Evolutionary conservation across 1,140 invertebrate species (phyloP).

Genomic region (Aplysia californica): DNA sequence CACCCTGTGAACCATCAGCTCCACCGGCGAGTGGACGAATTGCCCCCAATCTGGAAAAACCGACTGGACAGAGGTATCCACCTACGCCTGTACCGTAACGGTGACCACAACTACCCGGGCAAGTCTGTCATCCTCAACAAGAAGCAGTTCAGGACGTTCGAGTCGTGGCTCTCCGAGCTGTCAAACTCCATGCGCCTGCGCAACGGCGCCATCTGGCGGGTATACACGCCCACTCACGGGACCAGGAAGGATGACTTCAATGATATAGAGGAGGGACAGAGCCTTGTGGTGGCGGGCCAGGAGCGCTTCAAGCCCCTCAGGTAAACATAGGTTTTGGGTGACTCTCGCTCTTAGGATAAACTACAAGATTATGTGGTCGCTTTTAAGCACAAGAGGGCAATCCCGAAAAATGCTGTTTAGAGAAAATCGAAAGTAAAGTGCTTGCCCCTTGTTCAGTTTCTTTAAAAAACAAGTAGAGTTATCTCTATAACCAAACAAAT

Average conservation of each 20-base stretch:
- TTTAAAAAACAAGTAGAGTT: too few species aligned
- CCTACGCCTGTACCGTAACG: conserved; percentile 43
- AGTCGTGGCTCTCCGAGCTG: conserved; percentile 42
- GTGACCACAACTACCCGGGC: conserved; percentile 37
- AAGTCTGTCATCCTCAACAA: conserved; percentile 39
- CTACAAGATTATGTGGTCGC: too few species aligned
- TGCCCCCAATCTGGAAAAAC: conserved; percentile 36
- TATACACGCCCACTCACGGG: conserved; percentile 41
- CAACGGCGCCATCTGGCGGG: conserved; percentile 39
- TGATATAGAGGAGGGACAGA: conserved; percentile 40
- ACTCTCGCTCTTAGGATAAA: too few species aligned
- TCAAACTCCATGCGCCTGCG: conserved; percentile 36
- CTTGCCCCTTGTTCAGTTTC: too few species aligned
- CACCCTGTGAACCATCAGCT: too few species aligned
- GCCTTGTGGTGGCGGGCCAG: conserved; percentile 44
- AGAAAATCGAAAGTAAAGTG: too few species aligned
- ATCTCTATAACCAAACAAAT: too few species aligned
- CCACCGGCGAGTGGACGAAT: not conserved
- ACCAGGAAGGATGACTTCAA: conserved; percentile 35
- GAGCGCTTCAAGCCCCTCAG: conserved; percentile 43
- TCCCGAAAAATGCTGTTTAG: too few species aligned
- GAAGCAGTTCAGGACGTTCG: conserved; percentile 40
- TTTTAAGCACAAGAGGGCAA: too few species aligned
- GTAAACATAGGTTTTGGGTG: too few species aligned
- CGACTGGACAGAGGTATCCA: conserved; percentile 37